Percentiles rank a stretch among this genome's conserved stretches.
phyloP scores from a whole-genome alignment of 2,888 invertebrate species.

The Zygogramma bicolorata region DNA sequence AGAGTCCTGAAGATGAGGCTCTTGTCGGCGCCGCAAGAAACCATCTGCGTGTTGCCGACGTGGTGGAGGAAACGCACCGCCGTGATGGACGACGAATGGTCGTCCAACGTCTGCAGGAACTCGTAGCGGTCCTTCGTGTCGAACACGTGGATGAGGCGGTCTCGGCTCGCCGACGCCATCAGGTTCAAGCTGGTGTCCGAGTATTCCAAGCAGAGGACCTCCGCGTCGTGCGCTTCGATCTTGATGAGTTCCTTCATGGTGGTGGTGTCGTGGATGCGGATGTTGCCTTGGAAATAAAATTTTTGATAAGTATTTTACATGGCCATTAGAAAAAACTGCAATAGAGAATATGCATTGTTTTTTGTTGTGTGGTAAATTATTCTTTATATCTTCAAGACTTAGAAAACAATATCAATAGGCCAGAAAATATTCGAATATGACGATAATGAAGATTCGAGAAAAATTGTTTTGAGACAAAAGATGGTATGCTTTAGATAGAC shows the following conservation, averaged over 20 bases:
- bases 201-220: constrained; percentile 95
- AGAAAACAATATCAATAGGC: too few species aligned
- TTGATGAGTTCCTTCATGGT: constrained; percentile 78
- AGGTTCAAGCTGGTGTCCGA: constrained; percentile 67
- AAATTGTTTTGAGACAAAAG: too few species aligned
- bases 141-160: constrained; percentile 95
- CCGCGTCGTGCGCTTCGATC: constrained; percentile 97
- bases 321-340: too few species aligned
- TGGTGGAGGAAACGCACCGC: constrained; percentile 85
- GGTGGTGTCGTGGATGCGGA: constrained; percentile 84
- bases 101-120: constrained; percentile 92
- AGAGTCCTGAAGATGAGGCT: constrained; percentile 82
- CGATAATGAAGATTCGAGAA: too few species aligned
- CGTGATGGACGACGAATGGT: constrained; percentile 96
- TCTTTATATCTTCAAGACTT: too few species aligned
- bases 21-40: constrained; percentile 96
- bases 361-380: too few species aligned
- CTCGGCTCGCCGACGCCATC: constrained; percentile 92
- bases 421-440: too few species aligned
- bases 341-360: too few species aligned
- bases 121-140: constrained; percentile 86
- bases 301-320: constrained; percentile 1
- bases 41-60: constrained; percentile 82
- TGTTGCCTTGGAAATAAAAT: constrained; percentile 70
- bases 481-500: too few species aligned